Base-by-base conservation (phyloP, 2,888 invertebrate species). In the Apodemia hepburni region DNA sequence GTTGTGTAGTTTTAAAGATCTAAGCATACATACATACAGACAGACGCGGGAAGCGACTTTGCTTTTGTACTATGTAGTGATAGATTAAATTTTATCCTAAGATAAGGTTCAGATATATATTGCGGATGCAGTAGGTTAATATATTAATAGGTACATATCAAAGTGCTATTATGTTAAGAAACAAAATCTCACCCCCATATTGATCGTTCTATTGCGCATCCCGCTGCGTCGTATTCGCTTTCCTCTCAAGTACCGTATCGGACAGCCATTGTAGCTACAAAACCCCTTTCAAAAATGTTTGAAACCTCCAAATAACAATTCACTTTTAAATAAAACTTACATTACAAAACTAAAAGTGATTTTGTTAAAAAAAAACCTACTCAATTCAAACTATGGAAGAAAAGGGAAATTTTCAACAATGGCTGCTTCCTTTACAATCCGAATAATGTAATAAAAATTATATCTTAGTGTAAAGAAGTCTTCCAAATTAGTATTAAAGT, bases 391-490 rank as follows among this genome's bases (percentile, higher is more conserved):
- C 65, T 69, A 72, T 73, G 70, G 11, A 59, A 54, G 66, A 61
- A 64, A 38, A n/a, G 64, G 57, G 68, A 51, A 29, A 51, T 51
- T 49, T 62, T 22, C 69, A 66, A 68, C 69, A 72, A 71, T 72
- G 88, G 87, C 84, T 81, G 82, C 81, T 79, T 75, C 38, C 18
- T 7, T 45, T 51, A 45, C 18, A 61, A 57, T 62, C 59, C 58
- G 64, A 62, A 67, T 67, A 66, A 70, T 70, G 68, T 68, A 82
- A 81, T 77, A 75, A 75, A 73, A 78, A 65, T 69, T 65, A 59
- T 64, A 63, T 65, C 75, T 79, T 83, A 85, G 80, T 77, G 87
- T 77, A 88, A 89, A 78, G 79, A 87, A 87, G 90, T 90, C 90
- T 90, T 90, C 89, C 89, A 87, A 77, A 72, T 68, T 80, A 82